phyloP scores from a whole-genome alignment of 2,797 vertebrate species.

The Trachops cirrhosus region DNA sequence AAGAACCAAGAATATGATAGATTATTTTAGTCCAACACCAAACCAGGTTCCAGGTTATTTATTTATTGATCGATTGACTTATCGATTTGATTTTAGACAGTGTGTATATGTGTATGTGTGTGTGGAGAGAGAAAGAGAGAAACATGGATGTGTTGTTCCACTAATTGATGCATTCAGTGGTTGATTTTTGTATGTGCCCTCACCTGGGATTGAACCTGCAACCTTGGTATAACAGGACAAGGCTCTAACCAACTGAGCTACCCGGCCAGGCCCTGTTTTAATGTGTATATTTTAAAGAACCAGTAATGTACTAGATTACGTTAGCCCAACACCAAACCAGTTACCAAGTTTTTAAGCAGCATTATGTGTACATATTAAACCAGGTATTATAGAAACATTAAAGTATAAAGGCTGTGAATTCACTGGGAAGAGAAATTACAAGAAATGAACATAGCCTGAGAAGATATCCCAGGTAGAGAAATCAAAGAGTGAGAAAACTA shows the following conservation, averaged over 20 bases:
- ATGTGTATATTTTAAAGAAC: background rate
- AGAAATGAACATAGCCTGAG: background rate
- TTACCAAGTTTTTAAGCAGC: background rate
- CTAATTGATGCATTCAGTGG: background rate
- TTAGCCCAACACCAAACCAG: background rate
- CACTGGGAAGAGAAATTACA: constrained; percentile 35
- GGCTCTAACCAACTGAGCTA: background rate
- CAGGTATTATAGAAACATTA: background rate
- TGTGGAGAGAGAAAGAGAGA: background rate
- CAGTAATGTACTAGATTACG: background rate
- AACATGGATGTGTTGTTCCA: background rate
- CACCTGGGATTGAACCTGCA: background rate
- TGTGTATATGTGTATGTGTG: too few relatives aligned
- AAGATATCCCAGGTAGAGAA: background rate
- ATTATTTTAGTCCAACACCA: background rate
- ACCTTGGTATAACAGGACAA: background rate
- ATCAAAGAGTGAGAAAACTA: background rate
- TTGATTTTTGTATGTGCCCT: background rate
- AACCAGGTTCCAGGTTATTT: background rate
- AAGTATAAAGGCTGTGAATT: background rate
- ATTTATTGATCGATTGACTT: background rate
- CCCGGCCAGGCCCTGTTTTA: background rate
- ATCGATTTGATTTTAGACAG: background rate
- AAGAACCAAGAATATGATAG: background rate
- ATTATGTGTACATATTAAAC: background rate